phyloP scores from a whole-genome alignment of 2,797 vertebrate species.

The Smutsia gigantea region DNA sequence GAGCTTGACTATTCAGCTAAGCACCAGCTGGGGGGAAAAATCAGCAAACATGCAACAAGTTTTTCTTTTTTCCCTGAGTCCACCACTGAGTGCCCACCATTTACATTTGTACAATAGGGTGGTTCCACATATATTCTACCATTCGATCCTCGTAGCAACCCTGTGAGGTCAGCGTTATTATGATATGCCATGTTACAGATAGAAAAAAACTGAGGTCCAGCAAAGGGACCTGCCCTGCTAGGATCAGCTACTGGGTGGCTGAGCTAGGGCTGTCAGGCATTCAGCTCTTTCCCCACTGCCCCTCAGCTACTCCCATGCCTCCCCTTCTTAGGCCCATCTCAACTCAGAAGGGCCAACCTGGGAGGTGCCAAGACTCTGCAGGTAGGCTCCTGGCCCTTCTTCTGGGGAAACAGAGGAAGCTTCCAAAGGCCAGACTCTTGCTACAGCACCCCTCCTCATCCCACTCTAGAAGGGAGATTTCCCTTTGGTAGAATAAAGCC shows the following conservation, averaged over 20 bases:
- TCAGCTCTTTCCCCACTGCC: accelerated
- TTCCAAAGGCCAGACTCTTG: not conserved
- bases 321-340: not conserved
- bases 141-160: too few species aligned
- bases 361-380: too few species aligned
- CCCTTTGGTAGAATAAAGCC: not conserved
- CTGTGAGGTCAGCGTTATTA: not conserved
- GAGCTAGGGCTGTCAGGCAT: not conserved
- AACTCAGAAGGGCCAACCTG: not conserved
- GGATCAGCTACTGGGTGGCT: not conserved
- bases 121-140: accelerated
- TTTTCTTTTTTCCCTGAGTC: too few species aligned
- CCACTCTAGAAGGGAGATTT: not conserved
- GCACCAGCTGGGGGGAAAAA: not conserved
- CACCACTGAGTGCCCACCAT: accelerated
- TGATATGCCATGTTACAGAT: not conserved
- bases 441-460: too few species aligned
- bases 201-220: not conserved
- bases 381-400: not conserved
- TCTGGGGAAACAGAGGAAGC: accelerated
- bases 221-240: not conserved
- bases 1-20: not conserved
- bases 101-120: accelerated
- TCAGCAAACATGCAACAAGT: accelerated
- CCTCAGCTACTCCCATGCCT: not conserved